Conservation (phyloP, 2,888 invertebrate species). For the Napeogenes sylphis region DNA sequence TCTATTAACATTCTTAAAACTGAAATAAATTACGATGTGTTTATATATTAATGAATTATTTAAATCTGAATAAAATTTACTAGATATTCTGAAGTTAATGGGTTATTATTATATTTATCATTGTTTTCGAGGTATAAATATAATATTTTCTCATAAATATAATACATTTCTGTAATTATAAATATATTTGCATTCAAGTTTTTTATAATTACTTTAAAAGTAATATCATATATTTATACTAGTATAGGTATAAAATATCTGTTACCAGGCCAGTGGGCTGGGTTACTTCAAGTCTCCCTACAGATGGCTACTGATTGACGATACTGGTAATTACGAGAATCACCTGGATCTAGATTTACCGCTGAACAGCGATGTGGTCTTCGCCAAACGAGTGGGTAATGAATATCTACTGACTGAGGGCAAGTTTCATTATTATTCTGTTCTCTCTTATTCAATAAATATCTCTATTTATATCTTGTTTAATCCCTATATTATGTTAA, state of each 20-base stretch:
- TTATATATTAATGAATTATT: too few species aligned
- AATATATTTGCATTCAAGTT: too few species aligned
- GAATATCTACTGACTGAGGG: slow-evolving; percentile 53
- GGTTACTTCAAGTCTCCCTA: slow-evolving; percentile 72
- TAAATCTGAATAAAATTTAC: too few species aligned
- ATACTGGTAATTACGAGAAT: slow-evolving; percentile 24
- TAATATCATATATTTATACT: background rate
- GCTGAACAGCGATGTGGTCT: slow-evolving; percentile 72
- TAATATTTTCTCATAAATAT: too few species aligned
- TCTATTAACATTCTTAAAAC: background rate
- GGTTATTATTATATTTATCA: too few species aligned
- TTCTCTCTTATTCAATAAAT: background rate
- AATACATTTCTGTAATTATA: too few species aligned
- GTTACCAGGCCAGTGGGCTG: slow-evolving; percentile 55
- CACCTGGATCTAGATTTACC: slow-evolving; percentile 46
- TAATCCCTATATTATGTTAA: too few species aligned
- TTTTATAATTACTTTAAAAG: too few species aligned
- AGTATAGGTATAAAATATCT: background rate
- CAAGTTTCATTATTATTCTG: slow-evolving; percentile 30
- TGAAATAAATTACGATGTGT: background rate
- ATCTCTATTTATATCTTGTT: too few species aligned
- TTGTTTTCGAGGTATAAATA: too few species aligned
- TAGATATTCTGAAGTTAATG: too few species aligned
- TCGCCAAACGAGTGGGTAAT: slow-evolving; percentile 46
- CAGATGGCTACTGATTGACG: slow-evolving; percentile 66